Conservation (phyloP, 2,888 invertebrate species). For the Nebria brevicollis region DNA sequence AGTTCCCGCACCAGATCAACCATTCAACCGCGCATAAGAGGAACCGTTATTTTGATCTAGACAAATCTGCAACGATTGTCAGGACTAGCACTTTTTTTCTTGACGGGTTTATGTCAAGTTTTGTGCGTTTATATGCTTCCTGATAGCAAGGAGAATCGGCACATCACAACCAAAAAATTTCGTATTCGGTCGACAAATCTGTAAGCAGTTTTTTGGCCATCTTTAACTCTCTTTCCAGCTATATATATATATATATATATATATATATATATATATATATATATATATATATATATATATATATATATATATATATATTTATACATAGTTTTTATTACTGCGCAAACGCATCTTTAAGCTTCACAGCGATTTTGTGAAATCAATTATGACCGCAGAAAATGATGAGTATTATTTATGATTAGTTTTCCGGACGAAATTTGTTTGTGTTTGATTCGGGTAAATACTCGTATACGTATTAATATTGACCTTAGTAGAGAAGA, state of each 20-base stretch:
- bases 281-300: conserved; percentile 10
- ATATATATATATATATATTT: conserved; percentile 3
- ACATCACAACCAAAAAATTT: not conserved
- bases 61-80: conserved; percentile 1
- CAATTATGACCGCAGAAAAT: no score
- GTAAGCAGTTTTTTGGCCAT: not conserved
- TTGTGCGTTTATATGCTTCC: not conserved
- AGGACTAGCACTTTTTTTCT: not conserved
- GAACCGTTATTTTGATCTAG: conserved; percentile 1
- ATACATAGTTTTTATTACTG: not conserved
- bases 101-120: conserved; percentile 1
- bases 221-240: not conserved
- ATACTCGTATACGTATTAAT: not conserved
- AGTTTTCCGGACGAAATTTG: not conserved
- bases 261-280: conserved; percentile 10
- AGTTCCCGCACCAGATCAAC: not conserved
- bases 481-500: not conserved
- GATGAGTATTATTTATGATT: not conserved
- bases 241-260: not conserved
- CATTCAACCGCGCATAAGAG: not conserved
- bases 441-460: not conserved
- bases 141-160: not conserved
- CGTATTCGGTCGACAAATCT: not conserved
- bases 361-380: no score
- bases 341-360: no score